Percentiles rank a stretch among this genome's conserved stretches.
Evolutionary conservation across 1,140 invertebrate genomes (phyloP).

Genomic region (Drosophila sproati): DNA sequence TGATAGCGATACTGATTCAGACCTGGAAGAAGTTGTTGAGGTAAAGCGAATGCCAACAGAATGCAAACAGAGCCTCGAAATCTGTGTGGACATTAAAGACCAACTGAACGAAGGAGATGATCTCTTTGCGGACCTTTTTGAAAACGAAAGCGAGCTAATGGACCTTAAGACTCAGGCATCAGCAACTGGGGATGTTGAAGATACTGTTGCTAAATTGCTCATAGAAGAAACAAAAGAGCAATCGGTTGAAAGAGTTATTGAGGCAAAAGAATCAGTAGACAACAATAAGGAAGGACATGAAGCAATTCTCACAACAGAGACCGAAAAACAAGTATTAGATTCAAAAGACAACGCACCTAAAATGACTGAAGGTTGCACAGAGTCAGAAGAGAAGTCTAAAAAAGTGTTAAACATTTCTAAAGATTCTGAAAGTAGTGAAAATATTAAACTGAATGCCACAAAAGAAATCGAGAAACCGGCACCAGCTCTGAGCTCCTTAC

Average conservation of each 20-base stretch:
- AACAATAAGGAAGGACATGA: slow-evolving; percentile 11
- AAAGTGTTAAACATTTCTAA: not conserved
- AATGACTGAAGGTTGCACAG: not conserved
- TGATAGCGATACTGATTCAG: slow-evolving; percentile 49
- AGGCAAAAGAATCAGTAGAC: not conserved
- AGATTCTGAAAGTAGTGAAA: slow-evolving; percentile 39
- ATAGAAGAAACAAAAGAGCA: slow-evolving; percentile 24
- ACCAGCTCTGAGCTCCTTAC: slow-evolving; percentile 35
- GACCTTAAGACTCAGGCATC: not conserved
- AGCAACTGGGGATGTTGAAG: slow-evolving; percentile 14
- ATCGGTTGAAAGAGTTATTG: not conserved
- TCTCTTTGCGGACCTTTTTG: slow-evolving; percentile 89
- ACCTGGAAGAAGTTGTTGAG: slow-evolving; percentile 38
- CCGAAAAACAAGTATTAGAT: slow-evolving; percentile 15
- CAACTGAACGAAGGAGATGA: slow-evolving; percentile 86
- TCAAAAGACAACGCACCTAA: not conserved
- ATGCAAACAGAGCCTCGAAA: slow-evolving; percentile 64
- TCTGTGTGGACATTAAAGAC: slow-evolving; percentile 76
- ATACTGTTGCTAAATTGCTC: not conserved
- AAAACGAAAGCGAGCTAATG: slow-evolving; percentile 32
- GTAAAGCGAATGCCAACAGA: slow-evolving; percentile 4
- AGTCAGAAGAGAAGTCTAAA: not conserved
- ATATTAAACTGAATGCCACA: slow-evolving; percentile 41
- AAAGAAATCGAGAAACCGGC: not conserved
- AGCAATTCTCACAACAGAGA: slow-evolving; percentile 39